These are phyloP conservation scores for Ditula angustiorana DNA, from an alignment of 2,888 invertebrate genomes.

Conservation along the genomic window DNA sequence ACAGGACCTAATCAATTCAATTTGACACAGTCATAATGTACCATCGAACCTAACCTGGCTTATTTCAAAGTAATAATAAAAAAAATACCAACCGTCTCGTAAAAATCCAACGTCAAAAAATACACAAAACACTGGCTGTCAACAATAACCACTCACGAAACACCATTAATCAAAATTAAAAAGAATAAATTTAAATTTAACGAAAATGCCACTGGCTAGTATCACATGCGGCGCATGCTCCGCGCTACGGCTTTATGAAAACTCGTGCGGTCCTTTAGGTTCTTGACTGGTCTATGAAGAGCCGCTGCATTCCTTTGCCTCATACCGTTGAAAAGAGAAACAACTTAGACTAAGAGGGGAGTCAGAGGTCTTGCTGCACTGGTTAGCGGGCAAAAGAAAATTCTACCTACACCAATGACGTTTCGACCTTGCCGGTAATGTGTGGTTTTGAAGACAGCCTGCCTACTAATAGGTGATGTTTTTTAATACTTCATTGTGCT, in stretches of 20 bases:
- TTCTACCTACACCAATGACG: slow-evolving; percentile 42
- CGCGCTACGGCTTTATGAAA: slow-evolving; percentile 68
- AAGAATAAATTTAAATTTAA: slow-evolving; percentile 28
- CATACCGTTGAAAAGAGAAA: slow-evolving; percentile 9
- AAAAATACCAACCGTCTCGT: slow-evolving; percentile 19
- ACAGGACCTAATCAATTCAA: no score
- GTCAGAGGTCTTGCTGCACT: slow-evolving; percentile 42
- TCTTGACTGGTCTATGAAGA: slow-evolving; percentile 58
- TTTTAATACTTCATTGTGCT: slow-evolving; percentile 20
- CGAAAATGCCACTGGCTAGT: slow-evolving; percentile 39
- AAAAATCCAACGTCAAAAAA: slow-evolving; percentile 11
- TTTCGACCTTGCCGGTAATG: slow-evolving; percentile 53
- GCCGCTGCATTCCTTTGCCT: slow-evolving; percentile 46
- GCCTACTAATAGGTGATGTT: slow-evolving; percentile 29
- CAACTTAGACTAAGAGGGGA: slow-evolving; percentile 21
- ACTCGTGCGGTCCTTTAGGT: slow-evolving; percentile 67
- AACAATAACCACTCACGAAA: slow-evolving; percentile 25
- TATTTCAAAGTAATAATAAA: neutral
- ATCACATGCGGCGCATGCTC: slow-evolving; percentile 63
- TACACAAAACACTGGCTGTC: slow-evolving; percentile 26
- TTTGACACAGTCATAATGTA: no score
- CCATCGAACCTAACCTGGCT: neutral
- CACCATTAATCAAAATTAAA: slow-evolving; percentile 26
- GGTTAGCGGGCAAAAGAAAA: slow-evolving; percentile 45
- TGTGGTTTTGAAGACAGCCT: slow-evolving; percentile 41